Evolutionary conservation across 2,888 invertebrate genomes (phyloP), one percentile per base, ranked within the genome.

Genomic region (Branchipolynoe longqiensis): DNA sequence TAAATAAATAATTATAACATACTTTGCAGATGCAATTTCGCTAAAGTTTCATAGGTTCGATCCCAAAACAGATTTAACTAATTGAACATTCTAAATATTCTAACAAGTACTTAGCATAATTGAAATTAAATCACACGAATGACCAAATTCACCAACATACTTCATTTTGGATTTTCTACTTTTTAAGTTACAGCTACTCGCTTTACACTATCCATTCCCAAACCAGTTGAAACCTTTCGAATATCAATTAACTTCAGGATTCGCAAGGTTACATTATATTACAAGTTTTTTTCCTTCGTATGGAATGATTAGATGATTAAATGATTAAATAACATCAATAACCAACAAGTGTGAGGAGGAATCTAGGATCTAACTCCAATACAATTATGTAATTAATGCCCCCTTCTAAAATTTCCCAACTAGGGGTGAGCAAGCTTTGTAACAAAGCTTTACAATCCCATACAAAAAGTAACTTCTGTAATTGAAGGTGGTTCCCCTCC

Each of bases 281-380:
- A n/a, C n/a, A n/a, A n/a, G n/a, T n/a, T n/a, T n/a, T 36, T 36
- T 36, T 38, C 69, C 69, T 69, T 33, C 69, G 38, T 14, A 31
- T 69, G 69, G 69, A 69, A 69, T 69, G 69, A 69, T 69, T 69
- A 69, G 69, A 36, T 69, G 69, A 69, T 69, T 69, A 69, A 38
- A 36, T 69, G 69, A 69, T 69, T 69, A 69, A 69, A 69, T 69
- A 69, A 38, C 69, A 62, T 62, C 31, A 38, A 33, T 69, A 36
- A 69, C 69, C 62, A 62, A 62, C 62, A 62, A 59, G 3, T 69
- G 33, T 69, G 36, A 69, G 33, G 36, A 69, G 69, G 69, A 69
- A 69, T 62, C 69, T 69, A 69, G 2, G 8, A 36, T 36, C 69
- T 69, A 22, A 1, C 33, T 69, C 48, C 18, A 69, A 69, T 38